Base-by-base conservation (phyloP, 2,888 invertebrate genomes). In the Nomada flava region DNA sequence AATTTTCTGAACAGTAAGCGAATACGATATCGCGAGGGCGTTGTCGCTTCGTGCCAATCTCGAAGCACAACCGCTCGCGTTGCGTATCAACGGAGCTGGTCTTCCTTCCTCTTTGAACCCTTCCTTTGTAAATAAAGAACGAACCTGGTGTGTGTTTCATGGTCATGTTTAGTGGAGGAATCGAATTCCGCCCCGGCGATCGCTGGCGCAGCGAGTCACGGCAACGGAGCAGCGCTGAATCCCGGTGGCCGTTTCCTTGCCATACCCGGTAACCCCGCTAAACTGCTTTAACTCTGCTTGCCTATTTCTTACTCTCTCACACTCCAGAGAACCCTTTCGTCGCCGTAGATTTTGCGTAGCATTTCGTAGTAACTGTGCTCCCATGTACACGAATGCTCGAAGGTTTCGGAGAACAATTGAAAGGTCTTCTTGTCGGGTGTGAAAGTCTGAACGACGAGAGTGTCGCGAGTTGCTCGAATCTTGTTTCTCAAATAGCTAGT, bases 201-300 rank as follows among this genome's bases (percentile, higher is more conserved):
- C 89, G 91, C 91, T 89, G 91, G 91, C 70, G 86, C 89, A 75
- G 87, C 90, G 83, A 86, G 87, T 88, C 90, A 90, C 83, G 90
- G 89, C 84, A 88, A 87, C 79, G 90, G 90, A 76, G 87, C 91
- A 84, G 89, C 91, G 88, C 89, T 92, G 83, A 92, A 89, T 85
- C 84, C 90, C 87, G 90, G 91, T 85, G 95, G 95, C 94, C 96
- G 96, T 94, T 96, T 96, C 95, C 96, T 96, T 95, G 95, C 95
- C 94, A 95, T 96, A 94, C 96, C 96, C 93, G 95, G 94, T 91
- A 92, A 91, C 86, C 88, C 89, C 88, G 89, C 88, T 88, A 90
- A 92, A 87, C 87, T 79, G 87, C 89, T 88, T 89, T 73, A 86
- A 86, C 73, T 82, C 44, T 86, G 88, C 88, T 88, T 84, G 88